A percentile compares a stretch with the other conserved stretches of the same genome.
These are phyloP conservation scores for Listronotus oregonensis DNA, from an alignment of 1,140 invertebrate genomes.

Conservation along the genomic window DNA sequence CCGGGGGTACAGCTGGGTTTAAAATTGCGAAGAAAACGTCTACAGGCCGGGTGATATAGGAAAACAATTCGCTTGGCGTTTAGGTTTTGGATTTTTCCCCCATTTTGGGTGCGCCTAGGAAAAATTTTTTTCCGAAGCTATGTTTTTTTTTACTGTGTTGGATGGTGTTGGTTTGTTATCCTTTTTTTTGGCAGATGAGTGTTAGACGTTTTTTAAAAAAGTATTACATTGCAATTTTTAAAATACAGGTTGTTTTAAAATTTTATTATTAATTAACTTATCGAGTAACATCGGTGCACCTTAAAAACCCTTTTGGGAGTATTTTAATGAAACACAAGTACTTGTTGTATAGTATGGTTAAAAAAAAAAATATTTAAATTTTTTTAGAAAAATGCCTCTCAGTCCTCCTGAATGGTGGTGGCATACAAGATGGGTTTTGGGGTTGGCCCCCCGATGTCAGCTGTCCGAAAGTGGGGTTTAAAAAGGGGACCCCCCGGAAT, in stretches of 20 bases:
- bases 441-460: conserved; percentile 74
- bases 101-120: conserved; percentile 56
- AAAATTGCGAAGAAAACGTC: conserved; percentile 80
- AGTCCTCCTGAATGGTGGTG: conserved; percentile 82
- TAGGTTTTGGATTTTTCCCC: conserved; percentile 73
- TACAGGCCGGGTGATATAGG: conserved; percentile 79
- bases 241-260: no score
- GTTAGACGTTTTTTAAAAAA: no score
- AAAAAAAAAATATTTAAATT: neutral
- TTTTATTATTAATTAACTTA: no score
- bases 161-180: conserved; percentile 67
- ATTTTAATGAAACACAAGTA: no score
- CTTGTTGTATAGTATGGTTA: no score
- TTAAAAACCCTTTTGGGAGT: no score
- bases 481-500: conserved; percentile 72
- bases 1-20: conserved; percentile 76
- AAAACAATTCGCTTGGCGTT: conserved; percentile 75
- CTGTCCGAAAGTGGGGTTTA: conserved; percentile 71
- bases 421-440: conserved; percentile 77
- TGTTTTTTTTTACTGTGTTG: conserved; percentile 65
- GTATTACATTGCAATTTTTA: no score
- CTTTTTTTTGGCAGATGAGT: conserved; percentile 67
- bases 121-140: conserved; percentile 55
- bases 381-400: conserved; percentile 68
- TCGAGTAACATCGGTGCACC: no score